Evolutionary conservation across 2,888 invertebrate species (phyloP).

Genomic region (Heteromyza rotundicornis): DNA sequence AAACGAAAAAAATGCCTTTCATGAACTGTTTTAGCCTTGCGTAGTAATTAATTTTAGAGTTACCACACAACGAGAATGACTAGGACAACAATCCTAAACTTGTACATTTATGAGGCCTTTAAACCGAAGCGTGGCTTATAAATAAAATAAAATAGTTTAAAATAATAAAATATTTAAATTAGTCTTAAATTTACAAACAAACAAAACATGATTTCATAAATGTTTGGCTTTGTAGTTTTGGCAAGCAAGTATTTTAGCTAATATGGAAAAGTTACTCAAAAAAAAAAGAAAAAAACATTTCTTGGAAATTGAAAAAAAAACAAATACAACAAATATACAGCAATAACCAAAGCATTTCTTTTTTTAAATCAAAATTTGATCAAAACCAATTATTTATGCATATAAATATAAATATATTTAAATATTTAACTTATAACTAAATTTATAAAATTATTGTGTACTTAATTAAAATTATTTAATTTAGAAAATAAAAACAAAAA

Average conservation of each 20-base stretch:
- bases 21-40: slow-evolving; percentile 17
- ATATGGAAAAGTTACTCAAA: slow-evolving; percentile 29
- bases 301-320: background rate
- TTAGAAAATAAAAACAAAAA: no score
- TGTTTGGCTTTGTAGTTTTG: no score
- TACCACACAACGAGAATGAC: background rate
- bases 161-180: no score
- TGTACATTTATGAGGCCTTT: slow-evolving; percentile 57
- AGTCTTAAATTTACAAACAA: slow-evolving; percentile 15
- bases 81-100: slow-evolving; percentile 11
- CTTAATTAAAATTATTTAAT: slow-evolving; percentile 34
- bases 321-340: slow-evolving; percentile 54
- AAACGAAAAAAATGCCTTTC: slow-evolving; percentile 23
- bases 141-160: no score
- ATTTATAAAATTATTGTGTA: slow-evolving; percentile 36
- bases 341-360: slow-evolving; percentile 63
- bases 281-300: slow-evolving; percentile 26
- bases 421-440: slow-evolving; percentile 8
- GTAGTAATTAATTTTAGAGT: slow-evolving; percentile 14
- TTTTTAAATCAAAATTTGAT: slow-evolving; percentile 14
- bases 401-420: no score
- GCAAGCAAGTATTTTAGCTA: background rate
- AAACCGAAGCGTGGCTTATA: slow-evolving; percentile 60
- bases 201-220: slow-evolving; percentile 14
- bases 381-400: slow-evolving; percentile 19